phyloP scores from a whole-genome alignment of 2,888 invertebrate species.

The Dyspetes luteomarginatus region DNA sequence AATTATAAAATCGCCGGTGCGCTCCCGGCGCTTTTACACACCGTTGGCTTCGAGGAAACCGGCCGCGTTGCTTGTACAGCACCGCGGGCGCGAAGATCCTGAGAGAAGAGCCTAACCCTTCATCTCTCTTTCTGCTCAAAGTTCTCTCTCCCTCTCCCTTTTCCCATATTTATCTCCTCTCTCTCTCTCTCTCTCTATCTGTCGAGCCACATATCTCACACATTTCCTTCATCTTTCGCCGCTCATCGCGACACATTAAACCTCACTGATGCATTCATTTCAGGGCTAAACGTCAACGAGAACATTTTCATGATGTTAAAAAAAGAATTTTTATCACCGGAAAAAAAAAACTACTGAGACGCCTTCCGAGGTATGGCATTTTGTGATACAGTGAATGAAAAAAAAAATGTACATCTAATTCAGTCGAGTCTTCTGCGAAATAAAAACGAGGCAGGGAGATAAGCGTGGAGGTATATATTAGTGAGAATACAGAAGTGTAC shows the following conservation, averaged over 20 bases:
- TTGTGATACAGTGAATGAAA: no score
- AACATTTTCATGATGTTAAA: neutral
- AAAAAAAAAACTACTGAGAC: neutral
- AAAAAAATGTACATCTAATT: no score
- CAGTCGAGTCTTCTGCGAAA: neutral
- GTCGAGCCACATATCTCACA: neutral
- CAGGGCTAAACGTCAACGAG: neutral
- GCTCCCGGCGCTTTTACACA: slow-evolving; percentile 72
- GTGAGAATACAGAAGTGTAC: slow-evolving; percentile 22
- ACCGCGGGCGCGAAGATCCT: slow-evolving; percentile 66
- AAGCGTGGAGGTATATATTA: slow-evolving; percentile 4
- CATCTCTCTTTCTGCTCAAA: slow-evolving; percentile 22
- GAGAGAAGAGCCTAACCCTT: slow-evolving; percentile 41
- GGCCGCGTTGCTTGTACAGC: slow-evolving; percentile 65
- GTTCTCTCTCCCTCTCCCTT: neutral
- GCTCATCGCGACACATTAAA: neutral
- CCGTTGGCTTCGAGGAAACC: slow-evolving; percentile 70
- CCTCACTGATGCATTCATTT: no score
- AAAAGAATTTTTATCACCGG: slow-evolving; percentile 10
- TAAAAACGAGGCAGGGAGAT: slow-evolving; percentile 5
- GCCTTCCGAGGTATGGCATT: slow-evolving; percentile 1
- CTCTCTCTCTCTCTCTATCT: neutral
- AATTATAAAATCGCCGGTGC: slow-evolving; percentile 75
- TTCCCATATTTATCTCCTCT: neutral
- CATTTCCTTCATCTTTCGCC: neutral